Conservation (phyloP, 2,888 invertebrate genomes). For the Leptarthrus brevirostris region DNA sequence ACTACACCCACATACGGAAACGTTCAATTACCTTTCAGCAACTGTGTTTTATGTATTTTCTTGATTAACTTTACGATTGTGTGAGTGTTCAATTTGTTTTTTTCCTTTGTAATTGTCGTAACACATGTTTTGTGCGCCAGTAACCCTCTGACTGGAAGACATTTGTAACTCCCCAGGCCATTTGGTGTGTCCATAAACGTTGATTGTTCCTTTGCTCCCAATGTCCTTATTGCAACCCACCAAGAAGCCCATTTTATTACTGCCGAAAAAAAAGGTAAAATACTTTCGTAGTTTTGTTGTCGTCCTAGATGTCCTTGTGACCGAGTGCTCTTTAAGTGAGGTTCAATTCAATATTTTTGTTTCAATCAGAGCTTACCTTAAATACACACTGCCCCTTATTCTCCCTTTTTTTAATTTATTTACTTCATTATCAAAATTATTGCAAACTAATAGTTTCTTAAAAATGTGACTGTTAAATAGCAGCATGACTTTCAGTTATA, state of each 20-base stretch:
- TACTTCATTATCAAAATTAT: no score
- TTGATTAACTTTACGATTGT: slow-evolving; percentile 49
- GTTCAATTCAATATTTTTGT: no score
- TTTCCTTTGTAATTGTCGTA: slow-evolving; percentile 48
- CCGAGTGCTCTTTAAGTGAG: no score
- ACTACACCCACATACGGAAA: slow-evolving; percentile 11
- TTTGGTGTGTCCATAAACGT: slow-evolving; percentile 45
- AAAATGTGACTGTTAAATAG: no score
- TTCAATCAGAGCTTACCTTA: no score
- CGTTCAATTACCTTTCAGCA: slow-evolving; percentile 51
- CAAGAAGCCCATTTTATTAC: slow-evolving; percentile 33
- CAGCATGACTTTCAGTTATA: no score
- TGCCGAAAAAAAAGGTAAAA: slow-evolving; percentile 20
- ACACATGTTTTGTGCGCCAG: slow-evolving; percentile 38
- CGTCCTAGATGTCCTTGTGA: slow-evolving; percentile 11
- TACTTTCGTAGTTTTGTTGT: slow-evolving; percentile 16
- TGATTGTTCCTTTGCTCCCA: slow-evolving; percentile 49
- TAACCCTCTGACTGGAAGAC: slow-evolving; percentile 27
- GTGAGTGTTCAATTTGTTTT: slow-evolving; percentile 46
- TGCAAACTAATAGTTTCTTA: no score
- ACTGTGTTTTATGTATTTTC: slow-evolving; percentile 53
- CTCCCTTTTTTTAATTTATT: no score
- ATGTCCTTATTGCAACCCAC: slow-evolving; percentile 44
- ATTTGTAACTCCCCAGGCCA: slow-evolving; percentile 36
- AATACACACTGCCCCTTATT: no score